phyloP scores from a whole-genome alignment of 2,888 invertebrate genomes.

The Amiota minor region DNA sequence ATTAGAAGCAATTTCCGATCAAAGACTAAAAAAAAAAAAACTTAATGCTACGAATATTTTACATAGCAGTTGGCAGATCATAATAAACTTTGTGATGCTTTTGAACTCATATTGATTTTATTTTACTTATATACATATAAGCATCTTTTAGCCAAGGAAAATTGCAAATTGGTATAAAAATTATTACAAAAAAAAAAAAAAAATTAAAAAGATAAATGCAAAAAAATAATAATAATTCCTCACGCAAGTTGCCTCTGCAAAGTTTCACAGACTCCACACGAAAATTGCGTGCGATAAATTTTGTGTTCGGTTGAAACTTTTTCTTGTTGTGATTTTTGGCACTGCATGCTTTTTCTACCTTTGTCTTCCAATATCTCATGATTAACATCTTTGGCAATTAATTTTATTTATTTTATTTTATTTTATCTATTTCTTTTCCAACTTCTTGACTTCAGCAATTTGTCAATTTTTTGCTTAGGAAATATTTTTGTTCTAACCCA shows the following conservation, averaged over 20 bases:
- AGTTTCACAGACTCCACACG: not conserved
- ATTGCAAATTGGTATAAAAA: not conserved
- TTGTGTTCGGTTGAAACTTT: not conserved
- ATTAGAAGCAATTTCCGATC: constrained; percentile 16
- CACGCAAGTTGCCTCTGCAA: not conserved
- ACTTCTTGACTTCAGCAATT: not conserved
- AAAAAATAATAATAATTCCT: not conserved
- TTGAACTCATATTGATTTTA: not conserved
- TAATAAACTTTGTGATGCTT: not conserved
- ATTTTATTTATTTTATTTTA: not conserved
- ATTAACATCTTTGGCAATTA: constrained; percentile 12
- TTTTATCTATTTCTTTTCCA: not conserved
- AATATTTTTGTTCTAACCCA: not conserved
- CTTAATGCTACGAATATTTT: constrained; percentile 12
- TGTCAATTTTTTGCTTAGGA: not conserved
- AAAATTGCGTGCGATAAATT: not conserved
- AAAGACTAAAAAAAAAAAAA: constrained; percentile 13
- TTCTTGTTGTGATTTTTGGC: not conserved
- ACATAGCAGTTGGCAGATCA: not conserved
- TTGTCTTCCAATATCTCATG: not conserved
- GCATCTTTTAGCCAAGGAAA: not conserved
- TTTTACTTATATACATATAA: not conserved
- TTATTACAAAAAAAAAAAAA: not conserved
- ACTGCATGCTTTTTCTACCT: too few relatives aligned
- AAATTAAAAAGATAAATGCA: not conserved